Base-by-base conservation (phyloP, 2,113 vertebrate genomes). In the Smithornis capensis region DNA sequence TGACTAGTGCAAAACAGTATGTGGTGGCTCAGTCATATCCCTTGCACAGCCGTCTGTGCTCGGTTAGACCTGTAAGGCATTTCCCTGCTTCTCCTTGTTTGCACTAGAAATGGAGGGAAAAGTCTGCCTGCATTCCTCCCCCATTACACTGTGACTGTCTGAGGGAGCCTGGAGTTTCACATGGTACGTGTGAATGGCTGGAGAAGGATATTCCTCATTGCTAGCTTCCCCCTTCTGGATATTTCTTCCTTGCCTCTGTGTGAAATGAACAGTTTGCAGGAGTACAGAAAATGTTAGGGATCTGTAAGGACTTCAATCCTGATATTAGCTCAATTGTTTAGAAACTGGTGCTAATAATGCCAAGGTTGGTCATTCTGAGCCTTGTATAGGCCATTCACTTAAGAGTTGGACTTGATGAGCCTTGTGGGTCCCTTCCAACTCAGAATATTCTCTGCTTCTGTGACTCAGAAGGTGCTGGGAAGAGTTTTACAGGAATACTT, bases 41-140 rank as follows among this genome's bases (percentile, higher is more conserved):
- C 33, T 56, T 80, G 21, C 12, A 13, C 44, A 67, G 19, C 29
- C 25, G 17, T 9, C 25, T 56, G 47, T 2, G 6, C 57, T 75
- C 1, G 0, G 13, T 18, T 75, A 78, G 62, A 47, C 57, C 24
- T 57, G 37, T 16, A 35, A 84, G 56, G 29, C 0, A 0, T 67
- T 81, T 80, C 47, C 29, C 29, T 55, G 12, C 38, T 83, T 76
- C 79, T 60, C 9, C 42, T 79, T 89, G 50, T 79, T 73, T 73
- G 42, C 42, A 7, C 11, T 69, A 44, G 49, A 85, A 83, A 35
- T 23, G 14, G 21, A 67, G 37, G 42, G 57, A 4, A 80, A 92
- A 77, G 28, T 19, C 78, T 90, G 38, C 35, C 35, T 14, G 0
- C 18, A 2, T 90, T 79, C 29, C 47, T 76, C 7, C 53, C 19